phyloP scores from a whole-genome alignment of 2,888 invertebrate species.

The Andrena marginata region DNA sequence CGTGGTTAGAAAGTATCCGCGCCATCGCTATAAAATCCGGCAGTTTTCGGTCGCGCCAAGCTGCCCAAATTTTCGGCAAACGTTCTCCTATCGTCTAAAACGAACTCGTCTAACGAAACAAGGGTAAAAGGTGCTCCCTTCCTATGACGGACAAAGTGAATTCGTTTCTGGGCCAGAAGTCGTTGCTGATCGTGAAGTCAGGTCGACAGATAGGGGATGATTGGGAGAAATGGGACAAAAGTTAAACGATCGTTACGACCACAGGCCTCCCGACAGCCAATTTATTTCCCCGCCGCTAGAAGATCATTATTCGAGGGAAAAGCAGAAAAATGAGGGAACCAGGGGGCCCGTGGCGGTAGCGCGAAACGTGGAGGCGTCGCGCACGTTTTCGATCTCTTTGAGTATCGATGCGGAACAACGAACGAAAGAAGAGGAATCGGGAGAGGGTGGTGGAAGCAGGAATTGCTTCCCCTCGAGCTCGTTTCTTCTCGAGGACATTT shows the following conservation, averaged over 20 bases:
- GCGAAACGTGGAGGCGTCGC: conserved; percentile 30
- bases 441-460: not conserved
- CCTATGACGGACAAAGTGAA: not conserved
- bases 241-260: conserved; percentile 65
- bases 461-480: conserved; percentile 20
- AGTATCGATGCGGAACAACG: conserved; percentile 52
- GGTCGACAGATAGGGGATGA: conserved; percentile 19
- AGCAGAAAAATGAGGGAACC: conserved; percentile 49
- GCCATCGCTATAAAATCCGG: conserved; percentile 15
- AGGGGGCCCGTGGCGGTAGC: conserved; percentile 14
- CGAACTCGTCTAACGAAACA: not conserved
- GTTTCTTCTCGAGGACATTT: conserved; percentile 34
- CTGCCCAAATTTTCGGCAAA: conserved; percentile 30
- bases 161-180: conserved; percentile 1
- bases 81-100: not conserved
- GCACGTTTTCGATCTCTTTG: conserved; percentile 42
- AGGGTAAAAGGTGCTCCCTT: not conserved
- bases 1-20: conserved; percentile 48
- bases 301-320: conserved; percentile 64
- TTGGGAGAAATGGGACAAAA: conserved; percentile 53
- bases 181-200: not conserved
- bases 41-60: not conserved
- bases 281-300: conserved; percentile 64
- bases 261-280: conserved; percentile 61
- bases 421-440: conserved; percentile 22